Conservation (phyloP, 2,888 invertebrate genomes). For the Tetramorium bicarinatum region DNA sequence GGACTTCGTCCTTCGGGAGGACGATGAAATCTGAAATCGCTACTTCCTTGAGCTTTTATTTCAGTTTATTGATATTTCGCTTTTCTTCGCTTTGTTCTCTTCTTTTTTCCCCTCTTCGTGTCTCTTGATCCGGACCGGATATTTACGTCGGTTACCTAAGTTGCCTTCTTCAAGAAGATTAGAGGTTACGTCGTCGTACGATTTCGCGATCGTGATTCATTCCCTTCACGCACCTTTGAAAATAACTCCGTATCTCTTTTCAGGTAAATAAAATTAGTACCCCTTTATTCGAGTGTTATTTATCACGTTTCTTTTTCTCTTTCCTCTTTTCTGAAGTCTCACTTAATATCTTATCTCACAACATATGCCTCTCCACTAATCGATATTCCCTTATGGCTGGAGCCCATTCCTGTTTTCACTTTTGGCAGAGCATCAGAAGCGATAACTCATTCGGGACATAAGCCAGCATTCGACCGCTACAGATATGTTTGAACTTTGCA, state of each 20-base stretch:
- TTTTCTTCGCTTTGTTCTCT: not conserved
- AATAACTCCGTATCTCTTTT: not conserved
- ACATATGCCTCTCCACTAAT: not conserved
- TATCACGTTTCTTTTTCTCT: conserved; percentile 1
- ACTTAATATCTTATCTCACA: not conserved
- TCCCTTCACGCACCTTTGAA: not conserved
- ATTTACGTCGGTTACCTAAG: conserved; percentile 40
- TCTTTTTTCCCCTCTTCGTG: not conserved
- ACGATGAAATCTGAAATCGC: conserved; percentile 49
- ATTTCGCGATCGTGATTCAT: conserved; percentile 2
- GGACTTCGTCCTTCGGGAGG: conserved; percentile 21
- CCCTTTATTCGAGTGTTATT: conserved; percentile 7
- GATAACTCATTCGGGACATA: conserved; percentile 54
- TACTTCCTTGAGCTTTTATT: conserved; percentile 30
- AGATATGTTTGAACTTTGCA: conserved; percentile 57
- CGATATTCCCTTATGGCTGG: conserved; percentile 32
- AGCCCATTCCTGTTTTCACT: conserved; percentile 28
- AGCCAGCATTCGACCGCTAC: conserved; percentile 51
- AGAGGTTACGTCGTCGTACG: not conserved
- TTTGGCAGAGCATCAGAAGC: conserved; percentile 50
- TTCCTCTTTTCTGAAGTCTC: not conserved
- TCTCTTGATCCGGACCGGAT: conserved; percentile 33
- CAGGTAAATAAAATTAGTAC: not conserved
- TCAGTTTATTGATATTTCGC: conserved; percentile 48
- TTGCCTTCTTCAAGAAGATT: conserved; percentile 26